Percentiles rank a stretch among this genome's conserved stretches.
Conservation (phyloP, 2,113 vertebrate genomes). For the Oncorhynchus gorbuscha region DNA sequence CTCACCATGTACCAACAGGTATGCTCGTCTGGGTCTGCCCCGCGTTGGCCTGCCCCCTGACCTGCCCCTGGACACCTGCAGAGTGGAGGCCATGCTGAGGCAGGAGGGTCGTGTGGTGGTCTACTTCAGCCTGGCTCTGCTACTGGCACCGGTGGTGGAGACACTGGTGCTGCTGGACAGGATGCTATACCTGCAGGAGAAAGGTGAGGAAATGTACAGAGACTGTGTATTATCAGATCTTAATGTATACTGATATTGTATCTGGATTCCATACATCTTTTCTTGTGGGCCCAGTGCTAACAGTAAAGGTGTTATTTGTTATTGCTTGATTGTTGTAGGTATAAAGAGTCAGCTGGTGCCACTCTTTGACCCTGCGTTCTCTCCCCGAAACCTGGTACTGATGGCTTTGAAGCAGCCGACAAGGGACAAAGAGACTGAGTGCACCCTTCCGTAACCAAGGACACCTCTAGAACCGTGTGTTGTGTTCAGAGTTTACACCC, state of each 20-base stretch:
- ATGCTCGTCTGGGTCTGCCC: conserved; percentile 78
- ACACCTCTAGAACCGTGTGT: neutral
- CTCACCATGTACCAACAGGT: conserved; percentile 66
- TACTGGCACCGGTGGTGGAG: conserved; percentile 87
- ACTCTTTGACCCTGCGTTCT: conserved; percentile 84
- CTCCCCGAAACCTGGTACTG: conserved; percentile 89
- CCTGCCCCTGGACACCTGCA: conserved; percentile 52
- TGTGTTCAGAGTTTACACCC: neutral
- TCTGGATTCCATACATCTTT: neutral
- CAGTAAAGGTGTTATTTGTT: too few species aligned
- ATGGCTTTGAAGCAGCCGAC: conserved; percentile 71
- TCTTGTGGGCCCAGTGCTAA: too few species aligned
- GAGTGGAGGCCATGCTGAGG: conserved; percentile 70
- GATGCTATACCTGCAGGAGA: conserved; percentile 88
- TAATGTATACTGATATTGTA: too few species aligned
- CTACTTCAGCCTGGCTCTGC: conserved; percentile 84
- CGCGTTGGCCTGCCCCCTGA: conserved; percentile 78
- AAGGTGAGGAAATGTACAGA: conserved; percentile 65
- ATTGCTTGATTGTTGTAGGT: conserved; percentile 61
- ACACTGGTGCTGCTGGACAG: conserved; percentile 89
- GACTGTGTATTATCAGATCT: neutral
- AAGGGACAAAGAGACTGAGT: neutral
- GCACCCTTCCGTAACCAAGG: neutral
- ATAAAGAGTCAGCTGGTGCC: conserved; percentile 83
- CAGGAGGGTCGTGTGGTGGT: conserved; percentile 84